Conservation (phyloP, 2,113 vertebrate species). For the Laticauda laticaudata region DNA sequence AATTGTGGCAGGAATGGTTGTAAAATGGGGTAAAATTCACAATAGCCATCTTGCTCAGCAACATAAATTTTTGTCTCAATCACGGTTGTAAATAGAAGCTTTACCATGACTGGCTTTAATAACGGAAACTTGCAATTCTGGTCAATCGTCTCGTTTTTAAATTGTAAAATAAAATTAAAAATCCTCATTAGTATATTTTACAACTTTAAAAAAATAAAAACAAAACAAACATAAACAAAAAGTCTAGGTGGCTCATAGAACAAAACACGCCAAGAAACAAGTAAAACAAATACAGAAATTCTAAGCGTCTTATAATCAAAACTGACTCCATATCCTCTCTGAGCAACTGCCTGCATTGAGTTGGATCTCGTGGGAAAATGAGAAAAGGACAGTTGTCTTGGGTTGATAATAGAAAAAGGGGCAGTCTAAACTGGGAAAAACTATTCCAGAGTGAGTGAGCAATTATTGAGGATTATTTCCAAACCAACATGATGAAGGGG, state of each 20-base stretch:
- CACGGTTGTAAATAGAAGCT: not conserved
- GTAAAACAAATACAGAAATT: not conserved
- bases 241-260: not conserved
- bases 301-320: not conserved
- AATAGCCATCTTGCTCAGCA: not conserved
- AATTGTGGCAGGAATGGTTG: not conserved
- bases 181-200: not conserved
- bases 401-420: not conserved
- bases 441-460: not conserved
- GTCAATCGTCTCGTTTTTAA: not conserved
- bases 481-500: not conserved
- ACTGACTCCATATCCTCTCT: not conserved
- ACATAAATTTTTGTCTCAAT: not conserved
- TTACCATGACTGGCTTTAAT: not conserved
- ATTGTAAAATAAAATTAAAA: not conserved
- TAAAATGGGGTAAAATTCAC: not conserved
- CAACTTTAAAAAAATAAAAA: not conserved
- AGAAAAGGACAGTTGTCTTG: not conserved
- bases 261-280: not conserved
- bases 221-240: not conserved
- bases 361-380: not conserved
- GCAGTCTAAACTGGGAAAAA: not conserved
- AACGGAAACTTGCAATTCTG: not conserved
- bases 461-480: not conserved
- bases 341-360: not conserved